phyloP scores from a whole-genome alignment of 2,888 invertebrate species.

The Diaprepes abbreviatus region DNA sequence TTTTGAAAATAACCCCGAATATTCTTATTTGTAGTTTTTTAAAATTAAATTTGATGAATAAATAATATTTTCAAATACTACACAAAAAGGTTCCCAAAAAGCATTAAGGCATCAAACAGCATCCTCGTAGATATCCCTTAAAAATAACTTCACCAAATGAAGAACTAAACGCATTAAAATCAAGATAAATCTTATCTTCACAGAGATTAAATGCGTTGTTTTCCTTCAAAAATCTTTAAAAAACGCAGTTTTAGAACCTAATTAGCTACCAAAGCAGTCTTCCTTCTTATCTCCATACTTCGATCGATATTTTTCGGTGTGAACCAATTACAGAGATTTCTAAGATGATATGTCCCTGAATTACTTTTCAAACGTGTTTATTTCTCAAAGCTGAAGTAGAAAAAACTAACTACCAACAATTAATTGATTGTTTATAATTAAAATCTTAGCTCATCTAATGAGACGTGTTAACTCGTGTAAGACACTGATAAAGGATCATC shows the following conservation, averaged over 20 bases:
- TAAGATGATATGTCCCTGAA: conserved; percentile 18
- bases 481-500: neutral
- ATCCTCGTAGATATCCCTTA: no score
- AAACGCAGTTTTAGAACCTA: conserved; percentile 18
- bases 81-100: no score
- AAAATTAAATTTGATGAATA: no score
- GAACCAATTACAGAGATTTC: conserved; percentile 41
- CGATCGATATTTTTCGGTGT: conserved; percentile 34
- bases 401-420: neutral
- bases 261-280: conserved; percentile 39
- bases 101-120: no score
- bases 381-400: neutral
- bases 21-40: no score
- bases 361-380: conserved; percentile 33
- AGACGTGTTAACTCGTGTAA: neutral
- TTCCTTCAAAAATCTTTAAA: conserved; percentile 34
- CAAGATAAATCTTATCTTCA: conserved; percentile 23
- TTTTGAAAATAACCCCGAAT: no score
- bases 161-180: conserved; percentile 10
- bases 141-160: no score
- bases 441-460: neutral
- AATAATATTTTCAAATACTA: no score
- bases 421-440: conserved; percentile 2
- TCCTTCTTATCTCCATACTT: conserved; percentile 30
- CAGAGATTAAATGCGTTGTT: conserved; percentile 32